A percentile compares a stretch with the other conserved stretches of the same genome.
Evolutionary conservation across 2,797 vertebrate species (phyloP).

Genomic region (Ctenosaura bakeri): DNA sequence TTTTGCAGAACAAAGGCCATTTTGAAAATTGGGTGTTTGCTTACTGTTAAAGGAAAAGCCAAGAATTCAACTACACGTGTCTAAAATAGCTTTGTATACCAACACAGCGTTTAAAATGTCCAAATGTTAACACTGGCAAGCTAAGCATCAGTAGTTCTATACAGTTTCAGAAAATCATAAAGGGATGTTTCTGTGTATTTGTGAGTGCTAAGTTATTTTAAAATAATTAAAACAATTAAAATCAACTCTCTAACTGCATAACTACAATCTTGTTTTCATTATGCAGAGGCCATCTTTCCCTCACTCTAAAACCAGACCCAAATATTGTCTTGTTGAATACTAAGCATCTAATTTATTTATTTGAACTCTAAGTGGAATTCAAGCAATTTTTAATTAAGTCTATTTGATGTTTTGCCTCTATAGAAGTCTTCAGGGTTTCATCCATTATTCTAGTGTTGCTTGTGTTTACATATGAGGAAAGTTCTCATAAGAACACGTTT

Average conservation of each 20-base stretch:
- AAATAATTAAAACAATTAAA: conserved; percentile 18
- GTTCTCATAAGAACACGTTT: conserved; percentile 44
- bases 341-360: conserved; percentile 52
- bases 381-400: conserved; percentile 57
- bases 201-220: background rate
- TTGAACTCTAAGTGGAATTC: conserved; percentile 55
- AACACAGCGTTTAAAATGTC: background rate
- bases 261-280: background rate
- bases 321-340: conserved; percentile 21
- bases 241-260: conserved; percentile 11
- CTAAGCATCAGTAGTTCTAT: background rate
- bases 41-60: background rate
- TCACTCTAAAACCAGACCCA: conserved; percentile 33
- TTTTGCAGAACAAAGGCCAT: background rate
- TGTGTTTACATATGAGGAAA: conserved; percentile 45
- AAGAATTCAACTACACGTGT: background rate
- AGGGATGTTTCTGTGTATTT: background rate
- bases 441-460: conserved; percentile 48
- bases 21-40: background rate
- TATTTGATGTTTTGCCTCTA: conserved; percentile 47
- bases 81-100: background rate
- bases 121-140: background rate
- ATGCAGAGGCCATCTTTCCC: conserved; percentile 7
- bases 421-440: conserved; percentile 51
- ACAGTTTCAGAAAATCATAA: background rate